Evolutionary conservation across 2,797 vertebrate species (phyloP).

Genomic region (Oophaga sylvatica): DNA sequence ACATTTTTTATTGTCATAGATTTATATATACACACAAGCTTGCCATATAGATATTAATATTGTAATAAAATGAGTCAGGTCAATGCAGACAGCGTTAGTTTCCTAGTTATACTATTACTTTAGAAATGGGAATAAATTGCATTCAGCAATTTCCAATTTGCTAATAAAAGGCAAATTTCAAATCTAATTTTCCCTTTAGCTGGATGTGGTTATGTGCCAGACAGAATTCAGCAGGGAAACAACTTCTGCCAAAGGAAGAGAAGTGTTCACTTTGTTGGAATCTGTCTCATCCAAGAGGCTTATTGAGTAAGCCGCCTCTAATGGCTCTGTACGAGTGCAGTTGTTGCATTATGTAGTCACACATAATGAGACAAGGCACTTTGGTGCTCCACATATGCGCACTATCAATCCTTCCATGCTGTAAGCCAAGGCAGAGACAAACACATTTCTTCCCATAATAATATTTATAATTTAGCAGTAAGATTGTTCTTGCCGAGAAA

Average conservation of each 20-base stretch:
- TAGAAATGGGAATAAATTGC: constrained; percentile 32
- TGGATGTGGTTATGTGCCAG: constrained; percentile 23
- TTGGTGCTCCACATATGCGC: not conserved
- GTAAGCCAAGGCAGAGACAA: not conserved
- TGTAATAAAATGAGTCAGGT: not conserved
- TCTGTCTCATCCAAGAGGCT: constrained; percentile 34
- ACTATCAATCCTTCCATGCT: not conserved
- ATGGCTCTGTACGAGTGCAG: constrained; percentile 7
- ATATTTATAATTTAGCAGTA: not conserved
- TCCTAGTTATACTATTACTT: not conserved
- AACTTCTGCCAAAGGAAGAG: constrained; percentile 32
- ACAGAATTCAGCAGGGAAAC: constrained; percentile 47
- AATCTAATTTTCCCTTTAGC: constrained; percentile 49
- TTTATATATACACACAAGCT: not conserved
- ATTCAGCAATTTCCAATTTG: constrained; percentile 42
- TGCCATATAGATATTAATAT: not conserved
- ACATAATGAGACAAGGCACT: not conserved
- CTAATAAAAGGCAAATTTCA: constrained; percentile 54
- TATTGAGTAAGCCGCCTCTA: constrained; percentile 29
- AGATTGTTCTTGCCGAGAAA: not conserved
- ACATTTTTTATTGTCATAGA: not conserved
- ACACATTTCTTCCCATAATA: not conserved
- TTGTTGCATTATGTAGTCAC: constrained; percentile 9
- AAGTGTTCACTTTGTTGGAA: constrained; percentile 20
- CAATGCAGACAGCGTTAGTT: constrained; percentile 19